phyloP scores from a whole-genome alignment of 1,140 invertebrate species.

The Limonius californicus region DNA sequence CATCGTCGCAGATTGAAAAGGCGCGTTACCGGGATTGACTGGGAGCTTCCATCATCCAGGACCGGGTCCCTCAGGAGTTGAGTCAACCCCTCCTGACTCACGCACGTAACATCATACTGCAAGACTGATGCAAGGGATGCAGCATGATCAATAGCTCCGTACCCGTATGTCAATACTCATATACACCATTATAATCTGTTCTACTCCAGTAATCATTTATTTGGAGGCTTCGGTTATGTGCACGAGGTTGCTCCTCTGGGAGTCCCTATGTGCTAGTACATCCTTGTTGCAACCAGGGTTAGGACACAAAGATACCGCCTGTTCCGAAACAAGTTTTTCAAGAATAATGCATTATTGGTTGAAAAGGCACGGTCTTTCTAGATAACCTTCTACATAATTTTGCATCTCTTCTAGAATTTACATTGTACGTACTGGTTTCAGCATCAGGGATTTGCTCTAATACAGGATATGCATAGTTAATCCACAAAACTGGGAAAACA shows the following conservation, averaged over 20 bases:
- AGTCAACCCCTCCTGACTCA: conserved; percentile 41
- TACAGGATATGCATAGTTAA: no score
- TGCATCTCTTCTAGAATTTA: no score
- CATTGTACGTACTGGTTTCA: no score
- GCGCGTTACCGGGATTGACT: conserved; percentile 44
- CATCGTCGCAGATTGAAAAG: conserved; percentile 45
- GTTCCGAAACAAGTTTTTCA: no score
- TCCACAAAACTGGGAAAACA: no score
- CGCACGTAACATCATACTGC: conserved; percentile 24
- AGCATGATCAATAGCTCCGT: conserved; percentile 17
- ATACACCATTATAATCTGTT: conserved; percentile 13
- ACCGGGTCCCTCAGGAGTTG: conserved; percentile 40
- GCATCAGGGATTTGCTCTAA: no score
- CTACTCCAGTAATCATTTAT: conserved; percentile 14
- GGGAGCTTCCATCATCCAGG: conserved; percentile 41
- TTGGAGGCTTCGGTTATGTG: conserved; percentile 1
- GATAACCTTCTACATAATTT: no score
- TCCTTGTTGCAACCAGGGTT: not conserved
- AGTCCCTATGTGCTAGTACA: not conserved
- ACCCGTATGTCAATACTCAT: conserved; percentile 12
- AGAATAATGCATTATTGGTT: no score
- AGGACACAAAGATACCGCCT: no score
- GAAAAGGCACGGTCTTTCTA: no score
- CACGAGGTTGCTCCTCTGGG: not conserved
- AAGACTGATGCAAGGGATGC: conserved; percentile 18